Base-by-base conservation (phyloP, 2,113 vertebrate genomes). In the Macrotis lagotis region DNA sequence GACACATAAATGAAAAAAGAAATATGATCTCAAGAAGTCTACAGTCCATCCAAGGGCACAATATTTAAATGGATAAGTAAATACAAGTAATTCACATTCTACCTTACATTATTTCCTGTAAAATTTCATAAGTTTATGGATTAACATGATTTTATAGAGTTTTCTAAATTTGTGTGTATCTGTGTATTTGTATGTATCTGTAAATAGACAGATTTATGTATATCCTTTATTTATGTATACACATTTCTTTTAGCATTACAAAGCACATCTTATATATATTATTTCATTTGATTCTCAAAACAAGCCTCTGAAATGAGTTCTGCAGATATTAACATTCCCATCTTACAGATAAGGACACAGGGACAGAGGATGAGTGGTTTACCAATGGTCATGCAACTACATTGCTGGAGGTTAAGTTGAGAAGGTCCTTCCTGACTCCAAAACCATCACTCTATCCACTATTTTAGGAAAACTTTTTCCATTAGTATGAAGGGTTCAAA, bases 401-500 rank as follows among this genome's bases (percentile, higher is more conserved):
- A 97, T 53, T 91, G 91, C 1, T 5, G 52, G 25, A 52, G 93
- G 44, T 6, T 6, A 91, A 88, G 90, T 4, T 44, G 44, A 83
- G 66, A 44, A 44, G n/a, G n/a, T 22, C n/a, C 16, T 83, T 24
- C 66, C 9, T 37, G 48, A n/a, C 19, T 90, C 83, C 74, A 37
- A 94, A 91, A 37, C 14, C 52, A 48, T 88, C 25, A 51, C 16
- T 52, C 95, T 50, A 53, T 74, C 49, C 55, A 90, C 2, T 50
- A 92, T 19, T 53, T 47, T 4, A 52, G 51, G 51, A 91, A 92
- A 50, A 95, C 2, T n/a, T 74, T 74, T 93, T 94, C 55, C 94
- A 92, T 19, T 90, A 59, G 48, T 47, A 94, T 11, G 95, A 93
- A 9, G 51, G 7, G 11, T 25, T 53, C 91, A 97, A 59, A 97